These are phyloP conservation scores for Marmota monax DNA, from an alignment of 2,113 vertebrate genomes.

Conservation along the genomic window DNA sequence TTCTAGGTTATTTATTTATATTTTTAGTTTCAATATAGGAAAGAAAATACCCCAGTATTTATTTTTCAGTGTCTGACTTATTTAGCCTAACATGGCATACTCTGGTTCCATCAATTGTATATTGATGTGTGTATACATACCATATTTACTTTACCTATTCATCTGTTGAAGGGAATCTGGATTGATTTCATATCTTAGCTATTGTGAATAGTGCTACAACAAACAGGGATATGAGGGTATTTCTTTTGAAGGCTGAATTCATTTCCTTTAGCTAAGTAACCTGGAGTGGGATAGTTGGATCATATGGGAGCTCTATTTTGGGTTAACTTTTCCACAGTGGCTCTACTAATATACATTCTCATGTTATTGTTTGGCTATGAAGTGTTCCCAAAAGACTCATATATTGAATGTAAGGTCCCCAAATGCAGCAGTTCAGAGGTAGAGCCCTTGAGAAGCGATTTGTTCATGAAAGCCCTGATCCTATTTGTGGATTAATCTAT, in stretches of 20 bases:
- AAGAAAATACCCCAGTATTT: neutral
- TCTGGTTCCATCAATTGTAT: neutral
- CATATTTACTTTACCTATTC: neutral
- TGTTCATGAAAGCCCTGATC: no score
- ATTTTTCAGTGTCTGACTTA: neutral
- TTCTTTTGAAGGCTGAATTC: neutral
- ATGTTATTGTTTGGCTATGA: neutral
- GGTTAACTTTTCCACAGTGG: neutral
- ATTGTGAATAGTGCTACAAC: neutral
- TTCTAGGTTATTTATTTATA: neutral
- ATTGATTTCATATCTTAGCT: neutral
- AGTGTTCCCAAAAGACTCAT: neutral
- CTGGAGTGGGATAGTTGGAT: neutral
- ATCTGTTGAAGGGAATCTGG: neutral
- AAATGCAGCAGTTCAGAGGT: no score
- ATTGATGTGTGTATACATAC: neutral
- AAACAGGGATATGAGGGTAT: neutral
- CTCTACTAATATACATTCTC: neutral
- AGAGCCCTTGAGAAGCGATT: no score
- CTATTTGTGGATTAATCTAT: no score
- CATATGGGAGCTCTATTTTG: neutral
- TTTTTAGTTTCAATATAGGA: neutral
- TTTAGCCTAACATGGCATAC: neutral
- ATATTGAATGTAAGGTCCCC: no score
- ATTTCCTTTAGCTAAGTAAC: neutral